Conservation (phyloP, 2,113 vertebrate species). For the Epinephelus moara region DNA sequence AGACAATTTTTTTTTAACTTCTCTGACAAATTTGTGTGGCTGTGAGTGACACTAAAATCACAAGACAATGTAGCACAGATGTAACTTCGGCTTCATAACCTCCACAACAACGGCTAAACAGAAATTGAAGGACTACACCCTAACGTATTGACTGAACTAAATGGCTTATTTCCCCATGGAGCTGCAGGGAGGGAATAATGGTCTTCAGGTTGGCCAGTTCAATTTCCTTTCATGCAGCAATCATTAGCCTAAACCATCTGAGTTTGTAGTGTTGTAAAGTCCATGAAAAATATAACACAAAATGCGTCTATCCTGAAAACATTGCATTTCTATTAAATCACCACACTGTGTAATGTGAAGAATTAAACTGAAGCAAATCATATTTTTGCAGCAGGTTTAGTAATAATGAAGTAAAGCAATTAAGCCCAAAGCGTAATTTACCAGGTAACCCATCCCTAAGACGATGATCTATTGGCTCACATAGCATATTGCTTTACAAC, state of each 20-base stretch:
- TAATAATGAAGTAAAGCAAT: neutral
- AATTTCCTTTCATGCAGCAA: constrained; percentile 55
- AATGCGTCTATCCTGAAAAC: neutral
- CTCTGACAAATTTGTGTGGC: neutral
- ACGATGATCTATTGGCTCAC: constrained; percentile 29
- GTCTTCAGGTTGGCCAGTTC: constrained; percentile 47
- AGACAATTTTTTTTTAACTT: neutral
- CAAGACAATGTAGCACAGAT: constrained; percentile 6
- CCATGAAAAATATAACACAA: neutral
- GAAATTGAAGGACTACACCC: constrained; percentile 54
- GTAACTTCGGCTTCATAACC: constrained; percentile 39
- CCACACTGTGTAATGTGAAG: neutral
- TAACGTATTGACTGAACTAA: constrained; percentile 72
- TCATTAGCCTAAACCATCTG: constrained; percentile 28
- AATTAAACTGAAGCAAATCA: neutral
- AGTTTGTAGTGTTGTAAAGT: constrained; percentile 31
- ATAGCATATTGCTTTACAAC: constrained; percentile 47
- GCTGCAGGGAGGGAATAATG: constrained; percentile 50
- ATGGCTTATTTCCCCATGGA: constrained; percentile 67
- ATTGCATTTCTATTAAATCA: neutral
- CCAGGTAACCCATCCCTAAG: constrained; percentile 42
- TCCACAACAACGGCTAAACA: constrained; percentile 43
- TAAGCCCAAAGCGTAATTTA: constrained; percentile 22
- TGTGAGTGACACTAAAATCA: constrained; percentile 18
- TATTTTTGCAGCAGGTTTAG: neutral